Base-by-base conservation (phyloP, 2,888 invertebrate species). In the Epsilonema sp. region DNA sequence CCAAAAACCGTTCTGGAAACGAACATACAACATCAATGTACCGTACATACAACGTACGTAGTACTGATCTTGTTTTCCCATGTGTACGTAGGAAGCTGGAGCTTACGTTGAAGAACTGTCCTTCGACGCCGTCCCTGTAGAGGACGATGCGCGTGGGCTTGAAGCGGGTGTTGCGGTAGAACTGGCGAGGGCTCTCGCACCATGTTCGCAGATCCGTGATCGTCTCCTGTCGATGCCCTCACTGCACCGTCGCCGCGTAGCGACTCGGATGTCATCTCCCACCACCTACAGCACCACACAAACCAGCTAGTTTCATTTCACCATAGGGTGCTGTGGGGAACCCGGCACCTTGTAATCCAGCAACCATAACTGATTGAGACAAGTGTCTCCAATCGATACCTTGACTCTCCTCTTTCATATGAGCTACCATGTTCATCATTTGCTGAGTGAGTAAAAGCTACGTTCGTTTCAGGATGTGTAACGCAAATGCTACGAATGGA, bases 311-410 rank as follows among this genome's bases (percentile, higher is more conserved):
- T n/a, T n/a, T n/a, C n/a, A n/a, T 61, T 83, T 80, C 60, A 89
- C 87, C 51, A 87, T 76, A 67, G 99, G 99, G 72, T 99, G 97
- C 1, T 97, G 97, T 70, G 99, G 97, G 26, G 89, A 89, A 47
- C 97, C 92, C 48, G 97, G 97, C 66, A 97, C 97, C n/a, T 97
- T 78, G 69, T 97, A 99, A 65, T 97, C 78, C 64, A 99, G 92
- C 67, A 99, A 94, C 52, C 97, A 79, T 66, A 90, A 87, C 19
- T 97, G 99, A 70, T 99, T 99, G 73, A 94, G 99, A 54, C 90
- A 84, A 26, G 97, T 99, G 58, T 90, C 73, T 99, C 97, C 71
- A 97, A 92, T 54, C 97, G 56, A 43, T 63, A 63, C 50, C 62
- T 63, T 68, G n/a, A n/a, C n/a, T n/a, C n/a, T n/a, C n/a, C n/a